These are phyloP conservation scores for Dryadula phaetusa DNA, from an alignment of 2,888 invertebrate species.

Conservation along the genomic window DNA sequence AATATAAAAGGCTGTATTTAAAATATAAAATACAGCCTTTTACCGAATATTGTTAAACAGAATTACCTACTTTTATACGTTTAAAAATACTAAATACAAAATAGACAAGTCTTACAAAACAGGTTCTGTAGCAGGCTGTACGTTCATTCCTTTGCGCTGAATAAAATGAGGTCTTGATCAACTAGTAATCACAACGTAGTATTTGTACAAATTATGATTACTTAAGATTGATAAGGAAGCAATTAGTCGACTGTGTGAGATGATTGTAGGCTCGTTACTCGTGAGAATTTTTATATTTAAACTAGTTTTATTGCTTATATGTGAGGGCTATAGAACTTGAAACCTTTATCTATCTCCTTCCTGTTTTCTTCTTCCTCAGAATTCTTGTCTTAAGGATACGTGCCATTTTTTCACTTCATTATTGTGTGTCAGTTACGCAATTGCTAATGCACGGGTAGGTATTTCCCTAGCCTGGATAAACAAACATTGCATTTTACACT, in stretches of 20 bases:
- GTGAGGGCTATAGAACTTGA: too few relatives aligned
- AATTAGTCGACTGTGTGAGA: neutral
- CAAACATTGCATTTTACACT: too few relatives aligned
- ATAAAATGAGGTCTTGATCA: constrained; percentile 5
- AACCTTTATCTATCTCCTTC: too few relatives aligned
- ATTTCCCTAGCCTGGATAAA: too few relatives aligned
- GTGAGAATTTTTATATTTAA: constrained; percentile 4
- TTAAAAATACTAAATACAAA: neutral
- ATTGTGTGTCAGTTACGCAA: too few relatives aligned
- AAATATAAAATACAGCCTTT: too few relatives aligned
- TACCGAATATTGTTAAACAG: neutral
- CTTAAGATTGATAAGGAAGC: neutral
- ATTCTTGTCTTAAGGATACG: too few relatives aligned
- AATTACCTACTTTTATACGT: neutral
- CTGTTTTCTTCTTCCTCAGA: too few relatives aligned
- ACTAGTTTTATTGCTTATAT: too few relatives aligned
- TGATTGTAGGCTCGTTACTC: constrained; percentile 4
- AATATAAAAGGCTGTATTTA: too few relatives aligned
- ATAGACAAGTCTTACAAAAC: neutral
- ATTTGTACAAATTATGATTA: neutral
- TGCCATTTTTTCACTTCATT: too few relatives aligned
- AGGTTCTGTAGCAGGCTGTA: constrained; percentile 13
- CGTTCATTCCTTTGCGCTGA: constrained; percentile 4
- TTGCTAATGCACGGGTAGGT: too few relatives aligned
- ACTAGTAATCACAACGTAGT: neutral